Base-by-base conservation (phyloP, 2,888 invertebrate species). In the Pyralis farinalis region DNA sequence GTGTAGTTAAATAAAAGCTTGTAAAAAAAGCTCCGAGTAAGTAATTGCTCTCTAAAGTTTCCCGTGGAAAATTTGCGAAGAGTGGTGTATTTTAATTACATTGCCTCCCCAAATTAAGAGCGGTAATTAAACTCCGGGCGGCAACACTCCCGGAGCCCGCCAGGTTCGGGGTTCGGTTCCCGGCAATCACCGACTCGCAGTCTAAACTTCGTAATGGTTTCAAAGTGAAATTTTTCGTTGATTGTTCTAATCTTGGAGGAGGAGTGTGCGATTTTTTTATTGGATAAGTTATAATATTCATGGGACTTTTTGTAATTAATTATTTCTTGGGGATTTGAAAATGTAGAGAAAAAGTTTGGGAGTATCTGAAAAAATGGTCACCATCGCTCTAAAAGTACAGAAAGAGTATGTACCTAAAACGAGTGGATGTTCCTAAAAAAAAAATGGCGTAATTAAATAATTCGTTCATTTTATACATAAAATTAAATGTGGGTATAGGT, bases 131-230 rank as follows among this genome's bases (percentile, higher is more conserved):
- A 39, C 2, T 16, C 16, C 16, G 3, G 16, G 4, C 16, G 4
- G 16, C 4, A 3, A 16, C 16, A 16, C 16, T 47, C 34, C 41
- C 48, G 40, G 42, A 52, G 57, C 39, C 47, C n/a, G n/a, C n/a
- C n/a, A n/a, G n/a, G n/a, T n/a, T n/a, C n/a, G n/a, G 49, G 40
- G 46, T 55, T 36, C 46, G 47, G 50, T 50, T 57, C 59, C 51
- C 55, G 58, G 53, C 48, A 53, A 51, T 44, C 47, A 7, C 12
- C 16, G 10, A 33, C 27, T 9, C 51, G 46, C 58, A 63, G 52
- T 49, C 16, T 43, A 43, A 55, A 62, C 58, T 72, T 71, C 65
- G 57, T 56, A 65, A 63, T 66, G 62, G 51, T 44, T 46, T 45
- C 3, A 21, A 21, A 4, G 39, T 40, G 43, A 46, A 46, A 53